Percentiles rank a stretch among this genome's conserved stretches.
Conservation (phyloP, 2,797 vertebrate genomes). For the Pangasius sanitwongsei region DNA sequence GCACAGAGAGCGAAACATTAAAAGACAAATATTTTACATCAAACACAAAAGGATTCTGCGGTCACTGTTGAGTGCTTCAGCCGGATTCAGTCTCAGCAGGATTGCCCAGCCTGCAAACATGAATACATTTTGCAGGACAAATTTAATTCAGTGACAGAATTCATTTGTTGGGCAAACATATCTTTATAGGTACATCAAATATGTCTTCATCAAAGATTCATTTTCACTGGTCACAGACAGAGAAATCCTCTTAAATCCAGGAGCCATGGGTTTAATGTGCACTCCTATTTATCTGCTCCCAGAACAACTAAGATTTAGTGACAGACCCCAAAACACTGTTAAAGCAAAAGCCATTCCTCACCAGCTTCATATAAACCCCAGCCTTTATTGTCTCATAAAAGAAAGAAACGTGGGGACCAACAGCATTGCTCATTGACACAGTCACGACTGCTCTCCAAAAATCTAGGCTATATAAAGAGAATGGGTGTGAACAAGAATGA, state of each 20-base stretch:
- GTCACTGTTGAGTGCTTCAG: slow-evolving; percentile 57
- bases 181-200: slow-evolving; percentile 63
- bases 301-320: slow-evolving; percentile 76
- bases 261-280: slow-evolving; percentile 60
- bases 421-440: slow-evolving; percentile 68
- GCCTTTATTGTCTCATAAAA: slow-evolving; percentile 79
- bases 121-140: slow-evolving; percentile 51
- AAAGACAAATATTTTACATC: slow-evolving; percentile 60
- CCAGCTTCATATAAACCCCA: slow-evolving; percentile 77
- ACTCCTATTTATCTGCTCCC: slow-evolving; percentile 62
- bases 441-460: slow-evolving; percentile 59
- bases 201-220: slow-evolving; percentile 66
- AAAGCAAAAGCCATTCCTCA: slow-evolving; percentile 79
- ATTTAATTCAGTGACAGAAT: slow-evolving; percentile 62
- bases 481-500: slow-evolving; percentile 53
- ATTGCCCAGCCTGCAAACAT: slow-evolving; percentile 35
- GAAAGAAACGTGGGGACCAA: slow-evolving; percentile 74
- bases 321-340: slow-evolving; percentile 73
- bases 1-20: slow-evolving; percentile 45
- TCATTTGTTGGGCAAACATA: slow-evolving; percentile 62
- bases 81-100: slow-evolving; percentile 20
- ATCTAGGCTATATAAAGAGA: slow-evolving; percentile 57
- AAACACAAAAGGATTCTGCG: slow-evolving; percentile 50
- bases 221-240: slow-evolving; percentile 67
- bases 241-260: slow-evolving; percentile 65